Percentiles rank a stretch among this genome's conserved stretches.
Evolutionary conservation across 35 echinoderm and acorn worm genomes (phyloP).

Genomic region (Nesometra sesokonis): DNA sequence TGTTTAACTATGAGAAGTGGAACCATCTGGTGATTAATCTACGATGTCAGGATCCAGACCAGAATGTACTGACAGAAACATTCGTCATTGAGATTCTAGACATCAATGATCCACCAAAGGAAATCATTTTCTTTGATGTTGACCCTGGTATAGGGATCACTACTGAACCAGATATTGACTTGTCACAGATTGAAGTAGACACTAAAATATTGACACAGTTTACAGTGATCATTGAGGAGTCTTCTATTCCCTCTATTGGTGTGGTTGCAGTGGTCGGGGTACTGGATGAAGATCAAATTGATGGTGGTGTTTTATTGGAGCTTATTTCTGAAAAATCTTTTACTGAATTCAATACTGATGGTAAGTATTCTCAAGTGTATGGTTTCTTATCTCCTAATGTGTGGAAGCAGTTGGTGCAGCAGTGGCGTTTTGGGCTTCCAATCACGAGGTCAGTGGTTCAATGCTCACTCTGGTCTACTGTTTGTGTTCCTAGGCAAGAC

Average conservation of each 20-base stretch:
- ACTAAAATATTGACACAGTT: slow-evolving; percentile 10
- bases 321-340: slow-evolving; percentile 23
- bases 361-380: slow-evolving; percentile 3
- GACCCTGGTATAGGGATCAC: background rate
- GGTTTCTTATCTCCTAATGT: no score
- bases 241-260: background rate
- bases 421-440: no score
- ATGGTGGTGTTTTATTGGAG: background rate
- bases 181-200: background rate
- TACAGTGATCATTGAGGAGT: slow-evolving; percentile 13
- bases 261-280: slow-evolving; percentile 14
- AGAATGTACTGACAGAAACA: background rate
- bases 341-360: background rate
- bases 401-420: no score
- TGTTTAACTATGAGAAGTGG: slow-evolving; percentile 13
- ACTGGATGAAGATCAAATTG: slow-evolving; percentile 1
- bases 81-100: slow-evolving; percentile 18
- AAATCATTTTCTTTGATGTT: slow-evolving; percentile 26
- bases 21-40: background rate
- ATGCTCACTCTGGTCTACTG: no score
- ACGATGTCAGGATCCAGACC: slow-evolving; percentile 23
- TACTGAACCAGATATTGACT: background rate
- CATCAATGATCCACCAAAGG: slow-evolving; percentile 20
- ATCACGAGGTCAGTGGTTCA: no score
- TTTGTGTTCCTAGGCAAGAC: no score